phyloP scores from a whole-genome alignment of 2,888 invertebrate species.

The Paralinhomoeus sp. region DNA sequence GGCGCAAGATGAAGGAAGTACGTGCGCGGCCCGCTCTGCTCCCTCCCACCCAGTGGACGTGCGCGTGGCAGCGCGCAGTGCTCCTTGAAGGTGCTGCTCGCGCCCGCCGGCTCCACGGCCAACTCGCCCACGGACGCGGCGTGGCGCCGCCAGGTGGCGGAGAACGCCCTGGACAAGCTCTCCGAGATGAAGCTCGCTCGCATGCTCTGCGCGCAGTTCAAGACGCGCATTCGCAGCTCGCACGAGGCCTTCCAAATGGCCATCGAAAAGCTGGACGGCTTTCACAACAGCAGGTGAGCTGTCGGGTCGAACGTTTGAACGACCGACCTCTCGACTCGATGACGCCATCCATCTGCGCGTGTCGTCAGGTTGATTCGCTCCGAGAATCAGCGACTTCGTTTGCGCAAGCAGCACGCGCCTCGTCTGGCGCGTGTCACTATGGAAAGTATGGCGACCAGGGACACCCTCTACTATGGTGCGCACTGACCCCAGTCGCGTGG shows the following conservation, averaged over 20 bases:
- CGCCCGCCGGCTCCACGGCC: slow-evolving; percentile 25
- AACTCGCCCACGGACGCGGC: slow-evolving; percentile 28
- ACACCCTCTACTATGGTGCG: slow-evolving; percentile 46
- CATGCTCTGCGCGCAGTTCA: slow-evolving; percentile 48
- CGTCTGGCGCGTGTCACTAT: slow-evolving; percentile 53
- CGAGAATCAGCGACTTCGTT: slow-evolving; percentile 50
- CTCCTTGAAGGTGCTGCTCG: background rate
- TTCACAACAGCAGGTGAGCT: background rate
- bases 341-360: slow-evolving; percentile 12
- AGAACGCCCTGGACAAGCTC: slow-evolving; percentile 45
- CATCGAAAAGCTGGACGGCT: slow-evolving; percentile 39
- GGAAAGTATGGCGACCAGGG: slow-evolving; percentile 58
- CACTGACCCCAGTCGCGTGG: background rate
- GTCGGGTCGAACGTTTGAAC: background rate
- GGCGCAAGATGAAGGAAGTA: slow-evolving; percentile 41
- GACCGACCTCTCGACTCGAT: slow-evolving; percentile 12
- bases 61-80: background rate
- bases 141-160: slow-evolving; percentile 49
- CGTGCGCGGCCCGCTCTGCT: background rate
- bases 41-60: no score
- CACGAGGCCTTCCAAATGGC: slow-evolving; percentile 55
- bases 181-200: slow-evolving; percentile 46
- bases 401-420: slow-evolving; percentile 47
- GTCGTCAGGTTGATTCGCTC: slow-evolving; percentile 47
- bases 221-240: slow-evolving; percentile 48